Base-by-base conservation (phyloP, 2,797 vertebrate genomes). In the Chanos chanos region DNA sequence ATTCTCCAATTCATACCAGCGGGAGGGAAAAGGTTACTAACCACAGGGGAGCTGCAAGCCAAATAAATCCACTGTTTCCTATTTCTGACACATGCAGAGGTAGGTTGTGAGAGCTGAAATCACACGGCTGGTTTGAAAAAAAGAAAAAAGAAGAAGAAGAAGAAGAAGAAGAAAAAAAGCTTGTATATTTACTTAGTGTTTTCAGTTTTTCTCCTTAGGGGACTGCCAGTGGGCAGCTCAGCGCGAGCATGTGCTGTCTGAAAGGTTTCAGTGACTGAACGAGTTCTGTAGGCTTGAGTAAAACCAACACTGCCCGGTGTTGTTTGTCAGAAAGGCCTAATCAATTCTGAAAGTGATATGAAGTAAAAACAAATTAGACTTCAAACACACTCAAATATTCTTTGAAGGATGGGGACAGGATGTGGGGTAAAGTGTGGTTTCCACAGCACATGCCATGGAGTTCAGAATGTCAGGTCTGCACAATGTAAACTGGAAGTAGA, bases 331-430 rank as follows among this genome's bases (percentile, higher is more conserved):
- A 68, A 79, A 76, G 66, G 65, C 55, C 70, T 81, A 85, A 89
- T 90, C 85, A 83, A 79, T 87, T 89, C 72, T 87, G 83, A 83
- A 83, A 79, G 81, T 78, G 82, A 87, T 85, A 83, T 58, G 65
- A 67, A 76, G 81, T 80, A 82, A 79, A 87, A 89, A 89, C 85
- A 87, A 89, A 89, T 86, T 81, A 82, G 77, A 86, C 83, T 87
- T 88, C 83, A 87, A 85, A 88, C 78, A 81, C 73, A 80, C 76
- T 82, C 53, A 84, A 83, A 77, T 71, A 74, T 81, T 81, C 71
- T 81, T 82, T 60, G 28, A 77, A 72, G 68, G 78, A 84, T 81
- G 71, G 72, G 86, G 83, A 80, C 68, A 71, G 77, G 70, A 72
- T 68, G 73, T 75, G 71, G 76, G 75, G 68, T 66, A 72, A 78